A percentile compares a stretch with the other conserved stretches of the same genome.
Evolutionary conservation across 2,888 invertebrate species (phyloP).

Genomic region (Rhyacophila evoluta): DNA sequence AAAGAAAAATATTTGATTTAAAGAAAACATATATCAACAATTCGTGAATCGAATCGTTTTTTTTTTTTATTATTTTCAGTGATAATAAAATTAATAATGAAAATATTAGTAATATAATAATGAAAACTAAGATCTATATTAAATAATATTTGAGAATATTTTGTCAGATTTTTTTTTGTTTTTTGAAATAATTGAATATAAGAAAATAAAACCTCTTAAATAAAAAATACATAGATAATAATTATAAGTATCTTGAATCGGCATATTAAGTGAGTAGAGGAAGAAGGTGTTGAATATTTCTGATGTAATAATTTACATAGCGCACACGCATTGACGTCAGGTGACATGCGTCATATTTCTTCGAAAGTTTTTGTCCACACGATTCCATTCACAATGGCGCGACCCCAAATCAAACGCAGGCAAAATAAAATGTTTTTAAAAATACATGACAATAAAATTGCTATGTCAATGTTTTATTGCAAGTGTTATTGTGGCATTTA

Average conservation of each 20-base stretch:
- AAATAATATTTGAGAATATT: background rate
- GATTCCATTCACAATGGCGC: background rate
- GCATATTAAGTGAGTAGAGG: background rate
- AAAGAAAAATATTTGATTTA: background rate
- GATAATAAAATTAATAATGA: conserved; percentile 20
- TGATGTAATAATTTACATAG: conserved; percentile 24
- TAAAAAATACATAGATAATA: background rate
- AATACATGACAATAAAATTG: no score
- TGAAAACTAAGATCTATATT: background rate
- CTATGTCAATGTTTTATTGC: no score
- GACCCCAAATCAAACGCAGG: background rate
- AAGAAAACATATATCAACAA: background rate
- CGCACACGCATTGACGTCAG: background rate
- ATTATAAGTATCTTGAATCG: background rate
- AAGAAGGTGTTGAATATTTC: background rate
- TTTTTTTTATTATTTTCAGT: background rate
- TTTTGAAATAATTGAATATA: background rate
- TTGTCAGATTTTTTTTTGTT: background rate
- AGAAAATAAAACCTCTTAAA: background rate
- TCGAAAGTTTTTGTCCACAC: background rate
- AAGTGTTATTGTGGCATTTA: no score
- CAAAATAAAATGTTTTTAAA: background rate
- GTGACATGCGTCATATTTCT: background rate
- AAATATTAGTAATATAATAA: conserved; percentile 10
- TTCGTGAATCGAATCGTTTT: no score